A percentile compares a stretch with the other conserved stretches of the same genome.
These are phyloP conservation scores for Nixonia krombeini DNA, from an alignment of 1,140 invertebrate species.

Conservation along the genomic window DNA sequence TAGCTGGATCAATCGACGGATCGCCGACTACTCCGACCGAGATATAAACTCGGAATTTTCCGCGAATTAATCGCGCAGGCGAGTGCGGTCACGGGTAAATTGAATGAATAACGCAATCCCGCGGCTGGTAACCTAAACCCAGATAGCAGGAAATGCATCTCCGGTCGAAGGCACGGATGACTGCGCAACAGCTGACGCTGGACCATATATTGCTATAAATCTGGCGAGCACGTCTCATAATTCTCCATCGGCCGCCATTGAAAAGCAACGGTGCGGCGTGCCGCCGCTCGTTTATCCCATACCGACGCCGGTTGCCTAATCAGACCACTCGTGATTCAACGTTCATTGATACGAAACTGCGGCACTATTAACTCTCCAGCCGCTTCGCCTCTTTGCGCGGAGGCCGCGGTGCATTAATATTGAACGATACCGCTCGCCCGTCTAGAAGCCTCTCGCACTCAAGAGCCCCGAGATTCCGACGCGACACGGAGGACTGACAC, in stretches of 20 bases:
- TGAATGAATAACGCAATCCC: no score
- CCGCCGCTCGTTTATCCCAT: constrained; percentile 42
- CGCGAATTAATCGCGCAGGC: no score
- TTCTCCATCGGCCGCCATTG: constrained; percentile 38
- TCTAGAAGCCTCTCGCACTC: constrained; percentile 28
- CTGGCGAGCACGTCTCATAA: constrained; percentile 45
- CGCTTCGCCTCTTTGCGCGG: constrained; percentile 37
- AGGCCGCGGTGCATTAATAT: constrained; percentile 50
- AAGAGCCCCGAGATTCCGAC: constrained; percentile 36
- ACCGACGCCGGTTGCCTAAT: constrained; percentile 45
- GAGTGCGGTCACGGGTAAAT: no score
- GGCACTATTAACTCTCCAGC: constrained; percentile 28
- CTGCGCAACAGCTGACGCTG: constrained; percentile 36
- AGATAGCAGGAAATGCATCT: constrained; percentile 35
- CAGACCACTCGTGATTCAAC: constrained; percentile 46
- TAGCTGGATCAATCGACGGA: no score
- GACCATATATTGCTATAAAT: constrained; percentile 44
- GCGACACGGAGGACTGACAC: constrained; percentile 12
- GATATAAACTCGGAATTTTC: no score
- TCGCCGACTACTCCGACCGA: no score
- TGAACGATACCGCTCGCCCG: constrained; percentile 50
- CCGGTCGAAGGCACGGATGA: constrained; percentile 13
- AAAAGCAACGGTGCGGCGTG: constrained; percentile 29
- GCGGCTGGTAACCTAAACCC: constrained; percentile 33
- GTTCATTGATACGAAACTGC: constrained; percentile 47